These are phyloP conservation scores for Drosophila athabasca DNA, from an alignment of 1,140 invertebrate genomes.

Conservation along the genomic window DNA sequence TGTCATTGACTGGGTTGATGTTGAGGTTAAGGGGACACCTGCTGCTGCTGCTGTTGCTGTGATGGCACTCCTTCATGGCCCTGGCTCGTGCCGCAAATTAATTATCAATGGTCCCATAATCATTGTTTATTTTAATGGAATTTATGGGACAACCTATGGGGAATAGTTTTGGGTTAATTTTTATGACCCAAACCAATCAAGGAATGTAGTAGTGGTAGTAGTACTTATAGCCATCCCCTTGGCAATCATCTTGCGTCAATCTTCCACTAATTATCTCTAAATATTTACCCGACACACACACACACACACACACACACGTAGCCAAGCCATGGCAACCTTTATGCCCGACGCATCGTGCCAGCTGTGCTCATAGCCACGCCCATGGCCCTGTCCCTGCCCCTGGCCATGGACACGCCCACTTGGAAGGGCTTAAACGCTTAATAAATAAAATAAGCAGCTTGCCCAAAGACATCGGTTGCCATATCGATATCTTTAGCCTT, in stretches of 20 bases:
- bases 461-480: conserved; percentile 37
- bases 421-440: conserved; percentile 65
- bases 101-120: conserved; percentile 63
- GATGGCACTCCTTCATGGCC: conserved; percentile 26
- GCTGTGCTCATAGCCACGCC: conserved; percentile 26
- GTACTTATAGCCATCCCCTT: no score
- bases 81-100: conserved; percentile 52
- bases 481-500: conserved; percentile 69
- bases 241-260: conserved; percentile 7
- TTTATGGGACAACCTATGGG: conserved; percentile 8
- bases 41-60: conserved; percentile 41
- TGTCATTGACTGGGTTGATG: neutral
- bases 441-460: conserved; percentile 78
- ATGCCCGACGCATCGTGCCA: conserved; percentile 1
- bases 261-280: conserved; percentile 64
- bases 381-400: conserved; percentile 3
- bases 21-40: conserved; percentile 49
- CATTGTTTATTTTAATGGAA: conserved; percentile 51
- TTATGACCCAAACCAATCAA: neutral
- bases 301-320: conserved; percentile 19
- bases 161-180: conserved; percentile 10
- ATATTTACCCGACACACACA: conserved; percentile 50
- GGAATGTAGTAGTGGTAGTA: neutral
- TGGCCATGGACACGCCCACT: conserved; percentile 15
- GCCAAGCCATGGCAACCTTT: conserved; percentile 17